Evolutionary conservation across 2,113 vertebrate species (phyloP).

Genomic region (Ctenodactylus gundi): DNA sequence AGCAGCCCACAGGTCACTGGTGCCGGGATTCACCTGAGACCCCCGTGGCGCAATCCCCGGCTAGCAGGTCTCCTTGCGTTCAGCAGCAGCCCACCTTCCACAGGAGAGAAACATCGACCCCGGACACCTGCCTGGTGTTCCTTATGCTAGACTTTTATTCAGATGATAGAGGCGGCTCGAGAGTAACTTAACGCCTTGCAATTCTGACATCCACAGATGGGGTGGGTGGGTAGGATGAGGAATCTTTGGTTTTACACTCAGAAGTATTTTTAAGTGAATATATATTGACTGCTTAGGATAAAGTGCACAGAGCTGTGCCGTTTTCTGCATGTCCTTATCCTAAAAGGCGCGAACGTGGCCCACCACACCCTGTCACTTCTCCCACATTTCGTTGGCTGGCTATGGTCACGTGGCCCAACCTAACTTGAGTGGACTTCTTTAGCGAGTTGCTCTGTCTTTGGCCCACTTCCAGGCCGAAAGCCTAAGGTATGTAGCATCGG

Average conservation of each 20-base stretch:
- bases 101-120: background rate
- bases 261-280: background rate
- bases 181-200: background rate
- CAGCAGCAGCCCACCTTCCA: background rate
- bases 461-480: background rate
- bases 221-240: background rate
- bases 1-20: too few species aligned
- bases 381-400: background rate
- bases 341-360: too few species aligned
- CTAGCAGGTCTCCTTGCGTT: too few species aligned
- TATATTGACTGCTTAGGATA: background rate
- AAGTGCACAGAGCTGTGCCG: background rate
- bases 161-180: background rate
- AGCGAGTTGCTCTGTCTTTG: too few species aligned
- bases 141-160: background rate
- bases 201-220: background rate
- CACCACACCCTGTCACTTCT: background rate
- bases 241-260: background rate
- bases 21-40: background rate
- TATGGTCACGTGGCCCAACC: background rate
- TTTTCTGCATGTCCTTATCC: background rate
- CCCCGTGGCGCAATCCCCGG: background rate
- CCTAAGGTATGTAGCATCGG: accelerated
- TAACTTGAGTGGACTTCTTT: background rate
- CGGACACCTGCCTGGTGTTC: too few species aligned